Evolutionary conservation across 1,140 invertebrate species (phyloP).

Genomic region (Lepidotrigona ventralis): DNA sequence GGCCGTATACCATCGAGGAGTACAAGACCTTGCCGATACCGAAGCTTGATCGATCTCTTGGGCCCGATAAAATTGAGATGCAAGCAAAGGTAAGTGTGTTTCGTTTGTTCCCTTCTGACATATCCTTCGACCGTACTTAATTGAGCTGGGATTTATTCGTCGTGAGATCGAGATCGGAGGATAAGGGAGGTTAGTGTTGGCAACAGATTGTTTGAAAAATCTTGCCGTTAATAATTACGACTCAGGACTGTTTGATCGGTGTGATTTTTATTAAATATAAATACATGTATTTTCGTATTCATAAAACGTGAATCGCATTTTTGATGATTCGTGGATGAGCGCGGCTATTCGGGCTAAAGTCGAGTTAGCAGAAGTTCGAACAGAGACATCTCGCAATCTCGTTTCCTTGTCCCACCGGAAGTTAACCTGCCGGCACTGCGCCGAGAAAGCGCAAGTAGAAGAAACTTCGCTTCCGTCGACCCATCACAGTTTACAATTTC

Average conservation of each 20-base stretch:
- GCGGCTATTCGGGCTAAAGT: constrained; percentile 20
- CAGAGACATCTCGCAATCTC: constrained; percentile 46
- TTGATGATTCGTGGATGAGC: constrained; percentile 18
- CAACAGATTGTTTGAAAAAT: no score
- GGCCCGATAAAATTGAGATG: constrained; percentile 60
- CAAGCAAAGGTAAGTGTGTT: constrained; percentile 57
- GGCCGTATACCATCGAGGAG: constrained; percentile 67
- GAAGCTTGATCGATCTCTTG: constrained; percentile 67
- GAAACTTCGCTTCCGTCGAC: constrained; percentile 53
- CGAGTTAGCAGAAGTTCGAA: constrained; percentile 37
- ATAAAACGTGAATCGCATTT: constrained; percentile 32
- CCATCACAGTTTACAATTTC: constrained; percentile 65
- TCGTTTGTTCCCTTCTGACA: neutral
- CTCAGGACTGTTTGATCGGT: neutral
- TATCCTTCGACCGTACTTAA: constrained; percentile 12
- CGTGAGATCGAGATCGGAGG: neutral
- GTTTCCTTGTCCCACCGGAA: constrained; percentile 51
- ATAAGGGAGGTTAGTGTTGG: neutral
- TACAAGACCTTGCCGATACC: constrained; percentile 58
- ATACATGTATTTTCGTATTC: neutral
- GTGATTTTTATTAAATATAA: neutral
- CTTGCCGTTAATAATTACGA: neutral
- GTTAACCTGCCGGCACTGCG: constrained; percentile 52
- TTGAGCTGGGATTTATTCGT: constrained; percentile 19
- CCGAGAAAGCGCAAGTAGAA: constrained; percentile 62